A percentile compares a stretch with the other conserved stretches of the same genome.
Conservation (phyloP, 1,140 invertebrate genomes). For the Halesus radiatus region DNA sequence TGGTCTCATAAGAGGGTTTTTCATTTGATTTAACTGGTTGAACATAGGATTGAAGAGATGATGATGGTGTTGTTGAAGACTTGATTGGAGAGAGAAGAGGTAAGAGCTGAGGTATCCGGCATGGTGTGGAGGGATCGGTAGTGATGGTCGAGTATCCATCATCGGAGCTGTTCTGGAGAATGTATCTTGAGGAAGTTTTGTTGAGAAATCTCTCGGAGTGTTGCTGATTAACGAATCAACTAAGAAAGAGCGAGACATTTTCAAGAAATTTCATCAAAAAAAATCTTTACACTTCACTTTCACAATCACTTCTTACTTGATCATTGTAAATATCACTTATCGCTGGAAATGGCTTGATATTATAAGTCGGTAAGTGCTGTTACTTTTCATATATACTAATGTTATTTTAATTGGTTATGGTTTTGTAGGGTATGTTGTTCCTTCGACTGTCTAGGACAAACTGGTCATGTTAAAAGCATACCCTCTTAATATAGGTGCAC, state of each 20-base stretch:
- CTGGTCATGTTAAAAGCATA: neutral
- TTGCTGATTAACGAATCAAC: conserved; percentile 82
- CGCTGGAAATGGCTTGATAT: too few species aligned
- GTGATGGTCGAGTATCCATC: conserved; percentile 65
- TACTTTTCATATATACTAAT: too few species aligned
- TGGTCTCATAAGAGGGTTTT: conserved; percentile 56
- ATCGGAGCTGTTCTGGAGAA: conserved; percentile 62
- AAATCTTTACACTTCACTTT: too few species aligned
- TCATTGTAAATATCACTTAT: too few species aligned
- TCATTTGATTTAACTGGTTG: conserved; percentile 52
- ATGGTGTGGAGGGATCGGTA: conserved; percentile 73
- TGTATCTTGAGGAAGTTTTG: conserved; percentile 62
- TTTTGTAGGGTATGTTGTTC: neutral
- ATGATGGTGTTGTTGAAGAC: conserved; percentile 72
- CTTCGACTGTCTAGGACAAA: neutral
- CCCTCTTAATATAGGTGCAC: neutral
- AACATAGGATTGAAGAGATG: conserved; percentile 67
- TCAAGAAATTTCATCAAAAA: conserved; percentile 29
- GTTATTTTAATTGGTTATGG: too few species aligned
- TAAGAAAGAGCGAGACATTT: conserved; percentile 82
- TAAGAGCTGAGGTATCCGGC: conserved; percentile 74
- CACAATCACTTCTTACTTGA: too few species aligned
- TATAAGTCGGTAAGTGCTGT: too few species aligned
- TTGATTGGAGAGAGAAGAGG: conserved; percentile 69
- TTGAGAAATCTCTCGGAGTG: conserved; percentile 70